Conservation (phyloP, 2,113 vertebrate species). For the Bothrops jararaca region DNA sequence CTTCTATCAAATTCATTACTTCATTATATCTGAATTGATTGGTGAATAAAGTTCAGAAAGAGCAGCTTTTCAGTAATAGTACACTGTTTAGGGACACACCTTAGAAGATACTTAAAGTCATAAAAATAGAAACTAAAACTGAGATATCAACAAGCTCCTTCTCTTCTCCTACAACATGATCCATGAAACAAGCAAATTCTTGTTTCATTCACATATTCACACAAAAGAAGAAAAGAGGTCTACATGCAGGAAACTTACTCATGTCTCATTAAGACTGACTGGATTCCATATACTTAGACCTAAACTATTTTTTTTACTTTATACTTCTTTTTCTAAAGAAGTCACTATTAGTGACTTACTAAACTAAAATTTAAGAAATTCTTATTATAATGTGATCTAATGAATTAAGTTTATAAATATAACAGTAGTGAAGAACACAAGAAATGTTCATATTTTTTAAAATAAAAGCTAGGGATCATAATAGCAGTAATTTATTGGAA, state of each 20-base stretch:
- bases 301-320: neutral
- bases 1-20: neutral
- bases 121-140: neutral
- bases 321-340: neutral
- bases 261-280: neutral
- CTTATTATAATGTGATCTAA: neutral
- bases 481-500: neutral
- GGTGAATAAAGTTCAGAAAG: neutral
- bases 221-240: neutral
- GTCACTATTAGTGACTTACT: neutral
- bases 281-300: neutral
- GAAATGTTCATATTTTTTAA: neutral
- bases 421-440: neutral
- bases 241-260: neutral
- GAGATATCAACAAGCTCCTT: neutral
- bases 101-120: neutral
- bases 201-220: neutral
- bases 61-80: neutral
- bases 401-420: neutral
- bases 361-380: neutral
- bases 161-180: neutral
- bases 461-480: neutral
- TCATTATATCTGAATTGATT: neutral
- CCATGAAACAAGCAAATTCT: neutral
- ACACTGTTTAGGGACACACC: neutral